Percentiles rank a stretch among this genome's conserved stretches.
These are phyloP conservation scores for Seriola quinqueradiata DNA, from an alignment of 2,113 vertebrate species.

Conservation along the genomic window DNA sequence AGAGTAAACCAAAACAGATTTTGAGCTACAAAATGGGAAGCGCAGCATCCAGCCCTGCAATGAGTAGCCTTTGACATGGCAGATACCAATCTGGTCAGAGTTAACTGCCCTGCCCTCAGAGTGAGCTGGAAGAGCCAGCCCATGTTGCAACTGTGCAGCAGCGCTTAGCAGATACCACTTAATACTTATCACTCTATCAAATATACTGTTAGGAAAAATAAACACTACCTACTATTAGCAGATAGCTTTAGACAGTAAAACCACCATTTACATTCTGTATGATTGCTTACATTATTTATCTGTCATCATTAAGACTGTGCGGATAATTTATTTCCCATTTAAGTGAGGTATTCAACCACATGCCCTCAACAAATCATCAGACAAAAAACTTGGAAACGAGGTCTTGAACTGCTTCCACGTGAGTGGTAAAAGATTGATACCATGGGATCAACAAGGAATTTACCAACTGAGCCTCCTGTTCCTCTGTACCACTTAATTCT, in stretches of 20 bases:
- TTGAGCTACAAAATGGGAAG: constrained; percentile 24
- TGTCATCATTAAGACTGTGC: constrained; percentile 45
- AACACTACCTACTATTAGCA: constrained; percentile 15
- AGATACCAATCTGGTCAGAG: constrained; percentile 67
- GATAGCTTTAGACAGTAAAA: constrained; percentile 23
- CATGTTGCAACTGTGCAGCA: constrained; percentile 43
- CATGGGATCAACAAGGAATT: constrained; percentile 69
- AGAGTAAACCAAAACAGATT: constrained; percentile 81
- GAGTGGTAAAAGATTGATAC: constrained; percentile 61
- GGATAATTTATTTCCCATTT: constrained; percentile 41
- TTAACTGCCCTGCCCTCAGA: constrained; percentile 51
- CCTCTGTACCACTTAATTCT: constrained; percentile 54
- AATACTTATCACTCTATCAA: constrained; percentile 53
- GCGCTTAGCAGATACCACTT: constrained; percentile 30
- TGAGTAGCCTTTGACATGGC: constrained; percentile 67
- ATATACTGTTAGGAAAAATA: constrained; percentile 17
- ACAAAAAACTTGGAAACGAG: constrained; percentile 38
- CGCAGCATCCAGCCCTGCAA: constrained; percentile 37
- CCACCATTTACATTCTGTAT: constrained; percentile 34
- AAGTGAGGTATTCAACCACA: constrained; percentile 51
- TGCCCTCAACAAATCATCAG: constrained; percentile 59
- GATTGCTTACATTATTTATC: constrained; percentile 35
- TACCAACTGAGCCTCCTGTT: constrained; percentile 48
- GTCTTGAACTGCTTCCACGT: constrained; percentile 56
- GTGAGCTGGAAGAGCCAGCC: constrained; percentile 48